phyloP scores from a whole-genome alignment of 2,113 vertebrate species.

The Catagonus wagneri region DNA sequence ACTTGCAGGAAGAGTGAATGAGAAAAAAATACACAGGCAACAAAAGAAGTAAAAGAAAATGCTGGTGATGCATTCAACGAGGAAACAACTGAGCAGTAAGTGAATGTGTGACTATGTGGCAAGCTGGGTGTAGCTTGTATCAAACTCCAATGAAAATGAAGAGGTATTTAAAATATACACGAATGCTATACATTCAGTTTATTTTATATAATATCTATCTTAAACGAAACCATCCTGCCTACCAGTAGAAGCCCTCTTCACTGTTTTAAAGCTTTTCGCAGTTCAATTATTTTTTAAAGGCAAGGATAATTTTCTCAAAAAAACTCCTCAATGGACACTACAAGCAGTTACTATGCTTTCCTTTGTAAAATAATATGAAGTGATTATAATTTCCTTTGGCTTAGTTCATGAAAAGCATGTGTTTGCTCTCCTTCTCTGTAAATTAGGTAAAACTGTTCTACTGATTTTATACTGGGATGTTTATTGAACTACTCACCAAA shows the following conservation, averaged over 20 bases:
- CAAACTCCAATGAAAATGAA: background rate
- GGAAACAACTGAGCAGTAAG: background rate
- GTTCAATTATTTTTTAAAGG: conserved; percentile 42
- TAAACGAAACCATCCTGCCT: background rate
- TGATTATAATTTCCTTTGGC: conserved; percentile 32
- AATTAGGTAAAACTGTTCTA: conserved; percentile 26
- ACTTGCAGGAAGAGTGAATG: background rate
- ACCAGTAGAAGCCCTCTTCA: background rate
- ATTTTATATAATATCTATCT: background rate
- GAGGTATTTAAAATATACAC: background rate
- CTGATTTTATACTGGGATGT: conserved; percentile 41
- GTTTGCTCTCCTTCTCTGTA: conserved; percentile 19
- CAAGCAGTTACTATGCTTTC: background rate
- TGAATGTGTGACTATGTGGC: background rate
- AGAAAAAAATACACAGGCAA: conserved; percentile 23
- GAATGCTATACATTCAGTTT: background rate
- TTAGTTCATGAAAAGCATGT: background rate
- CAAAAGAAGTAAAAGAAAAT: background rate
- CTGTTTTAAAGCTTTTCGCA: conserved; percentile 56
- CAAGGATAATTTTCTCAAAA: background rate
- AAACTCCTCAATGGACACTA: background rate
- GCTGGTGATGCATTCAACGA: background rate
- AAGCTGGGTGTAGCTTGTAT: background rate
- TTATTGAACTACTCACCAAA: conserved; percentile 44
- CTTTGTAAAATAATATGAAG: conserved; percentile 48